Base-by-base conservation (phyloP, 1,140 invertebrate genomes). In the Globodera rostochiensis region DNA sequence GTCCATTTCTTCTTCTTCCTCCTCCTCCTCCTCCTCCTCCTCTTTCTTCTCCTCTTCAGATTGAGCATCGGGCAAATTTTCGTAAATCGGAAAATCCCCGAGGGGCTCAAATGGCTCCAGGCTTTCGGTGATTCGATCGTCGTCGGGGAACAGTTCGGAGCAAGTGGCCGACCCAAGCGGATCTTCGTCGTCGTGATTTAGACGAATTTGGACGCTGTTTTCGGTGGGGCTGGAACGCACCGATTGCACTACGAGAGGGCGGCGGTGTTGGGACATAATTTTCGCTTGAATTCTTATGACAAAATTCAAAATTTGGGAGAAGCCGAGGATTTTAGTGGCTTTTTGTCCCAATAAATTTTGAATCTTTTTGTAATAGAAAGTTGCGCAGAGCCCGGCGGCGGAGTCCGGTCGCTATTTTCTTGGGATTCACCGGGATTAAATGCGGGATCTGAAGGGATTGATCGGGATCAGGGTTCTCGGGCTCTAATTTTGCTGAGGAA, bases 41-140 rank as follows among this genome's bases (percentile, higher is more conserved):
- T 71, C 15, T 36, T 69, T n/a, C 46, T 8, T 71, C 66, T 7
- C 67, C 15, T 7, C 9, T 69, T 45, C 9, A 4, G 7, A 15
- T 71, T 36, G 36, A 71, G 69, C 36, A 9, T 47, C 46, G 46
- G 69, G 69, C 69, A 71, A 45, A 71, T 71, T 64, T 64, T 64
- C 57, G 57, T 64, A 64, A 64, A 64, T 11, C 69, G 25, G 69
- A 36, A 71, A 71, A 47, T 71, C 69, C 9, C 15, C 69, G 25
- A 71, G 25, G 69, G 36, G 69, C 69, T 71, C 69, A 71, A 71
- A 71, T 45, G 69, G 69, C 69, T 71, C 69, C 69, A 45, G 9
- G 19, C 69, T 71, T 47, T 71, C 69, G 69, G 69, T 45, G 3
- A 21, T 36, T 36, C 69, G 21, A 19, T 71, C 69, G 15, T 71